Percentiles rank a stretch among this genome's conserved stretches.
Evolutionary conservation across 2,888 invertebrate genomes (phyloP).

Genomic region (Melangyna quadrimaculata): DNA sequence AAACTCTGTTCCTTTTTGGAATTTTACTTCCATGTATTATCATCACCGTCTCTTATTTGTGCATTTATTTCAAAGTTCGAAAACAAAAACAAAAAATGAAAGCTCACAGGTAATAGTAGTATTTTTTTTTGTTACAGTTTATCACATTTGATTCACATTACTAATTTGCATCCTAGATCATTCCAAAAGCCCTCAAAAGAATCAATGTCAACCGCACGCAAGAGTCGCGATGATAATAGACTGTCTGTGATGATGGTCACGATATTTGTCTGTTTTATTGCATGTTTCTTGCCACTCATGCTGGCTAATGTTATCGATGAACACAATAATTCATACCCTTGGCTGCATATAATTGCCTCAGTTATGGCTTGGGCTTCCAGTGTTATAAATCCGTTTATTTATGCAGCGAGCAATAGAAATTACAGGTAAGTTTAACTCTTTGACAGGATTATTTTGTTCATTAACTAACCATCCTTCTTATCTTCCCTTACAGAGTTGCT

Average conservation of each 20-base stretch:
- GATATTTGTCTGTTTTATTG: conserved; percentile 92
- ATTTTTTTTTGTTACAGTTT: no score
- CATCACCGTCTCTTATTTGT: conserved; percentile 92
- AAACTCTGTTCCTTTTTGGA: conserved; percentile 90
- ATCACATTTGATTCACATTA: background rate
- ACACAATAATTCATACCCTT: conserved; percentile 86
- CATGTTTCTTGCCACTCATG: conserved; percentile 94
- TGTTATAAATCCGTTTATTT: conserved; percentile 94
- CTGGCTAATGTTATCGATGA: conserved; percentile 94
- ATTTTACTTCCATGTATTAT: conserved; percentile 92
- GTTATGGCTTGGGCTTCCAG: conserved; percentile 95
- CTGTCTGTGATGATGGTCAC: conserved; percentile 93
- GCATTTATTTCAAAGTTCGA: conserved; percentile 91
- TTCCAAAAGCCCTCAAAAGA: conserved; percentile 76
- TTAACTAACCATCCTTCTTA: background rate
- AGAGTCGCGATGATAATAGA: conserved; percentile 87
- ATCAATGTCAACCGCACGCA: conserved; percentile 72
- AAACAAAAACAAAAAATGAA: conserved; percentile 88
- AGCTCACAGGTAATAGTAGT: conserved; percentile 84
- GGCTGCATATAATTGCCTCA: conserved; percentile 91
- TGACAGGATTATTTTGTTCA: background rate
- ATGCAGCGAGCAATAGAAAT: conserved; percentile 93
- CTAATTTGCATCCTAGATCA: conserved; percentile 70
- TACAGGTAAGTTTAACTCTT: conserved; percentile 82
- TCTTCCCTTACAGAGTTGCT: conserved; percentile 75